Evolutionary conservation across 2,797 vertebrate genomes (phyloP).

Genomic region (Eurystomus glaucurus): DNA sequence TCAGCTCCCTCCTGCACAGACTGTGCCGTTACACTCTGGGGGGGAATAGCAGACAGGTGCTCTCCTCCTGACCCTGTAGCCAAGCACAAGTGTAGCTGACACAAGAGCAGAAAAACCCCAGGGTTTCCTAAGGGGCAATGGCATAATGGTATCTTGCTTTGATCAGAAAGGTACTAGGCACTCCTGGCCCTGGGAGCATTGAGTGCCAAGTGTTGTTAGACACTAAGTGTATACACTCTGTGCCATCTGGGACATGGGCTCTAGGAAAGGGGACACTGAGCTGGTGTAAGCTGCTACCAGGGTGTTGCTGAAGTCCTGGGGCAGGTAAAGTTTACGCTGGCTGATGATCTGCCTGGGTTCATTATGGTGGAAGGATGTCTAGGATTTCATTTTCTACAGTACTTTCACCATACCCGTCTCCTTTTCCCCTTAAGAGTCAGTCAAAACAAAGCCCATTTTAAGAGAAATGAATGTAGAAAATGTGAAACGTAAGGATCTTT

Average conservation of each 20-base stretch:
- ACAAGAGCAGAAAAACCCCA: background rate
- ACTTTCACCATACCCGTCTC: constrained; percentile 58
- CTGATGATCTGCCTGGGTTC: background rate
- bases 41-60: background rate
- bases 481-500: constrained; percentile 72
- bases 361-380: constrained; percentile 60
- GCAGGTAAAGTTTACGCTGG: constrained; percentile 13
- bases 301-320: constrained; percentile 3
- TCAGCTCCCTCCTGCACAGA: background rate
- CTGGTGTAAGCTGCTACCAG: constrained; percentile 31
- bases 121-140: background rate
- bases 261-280: constrained; percentile 52
- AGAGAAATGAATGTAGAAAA: constrained; percentile 71
- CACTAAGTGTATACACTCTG: background rate
- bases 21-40: background rate
- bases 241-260: constrained; percentile 23
- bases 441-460: constrained; percentile 76
- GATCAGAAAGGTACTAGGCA: constrained; percentile 17
- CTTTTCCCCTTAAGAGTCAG: constrained; percentile 60
- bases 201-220: constrained; percentile 19
- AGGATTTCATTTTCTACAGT: constrained; percentile 55
- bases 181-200: background rate
- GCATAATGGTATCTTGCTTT: constrained; percentile 36
- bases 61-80: background rate
- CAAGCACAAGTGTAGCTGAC: background rate